A percentile compares a stretch with the other conserved stretches of the same genome.
Evolutionary conservation across 2,113 vertebrate genomes (phyloP).

Genomic region (Rhipidura dahli): DNA sequence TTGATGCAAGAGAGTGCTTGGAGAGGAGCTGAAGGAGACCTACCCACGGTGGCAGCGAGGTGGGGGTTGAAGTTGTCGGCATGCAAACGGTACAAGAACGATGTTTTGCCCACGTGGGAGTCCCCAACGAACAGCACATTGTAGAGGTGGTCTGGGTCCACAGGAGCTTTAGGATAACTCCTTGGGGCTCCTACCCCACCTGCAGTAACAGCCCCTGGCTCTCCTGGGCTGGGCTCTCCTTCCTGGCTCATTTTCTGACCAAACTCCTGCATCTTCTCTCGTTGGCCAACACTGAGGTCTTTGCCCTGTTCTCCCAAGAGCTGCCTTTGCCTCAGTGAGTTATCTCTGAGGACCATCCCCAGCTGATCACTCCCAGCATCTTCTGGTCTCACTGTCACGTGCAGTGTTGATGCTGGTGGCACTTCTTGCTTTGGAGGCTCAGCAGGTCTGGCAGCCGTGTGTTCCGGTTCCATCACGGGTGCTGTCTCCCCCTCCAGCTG

Average conservation of each 20-base stretch:
- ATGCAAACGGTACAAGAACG: slow-evolving; percentile 83
- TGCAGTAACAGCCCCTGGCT: not conserved
- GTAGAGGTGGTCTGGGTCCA: slow-evolving; percentile 71
- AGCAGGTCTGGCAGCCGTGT: not conserved
- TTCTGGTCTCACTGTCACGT: rapidly evolving
- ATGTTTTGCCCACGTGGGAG: slow-evolving; percentile 89
- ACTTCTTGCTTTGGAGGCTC: not conserved
- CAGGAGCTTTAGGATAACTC: not conserved
- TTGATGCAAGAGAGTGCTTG: rapidly evolving
- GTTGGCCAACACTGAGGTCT: not conserved
- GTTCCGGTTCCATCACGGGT: rapidly evolving
- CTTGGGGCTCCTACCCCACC: not conserved
- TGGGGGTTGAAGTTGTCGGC: slow-evolving; percentile 70
- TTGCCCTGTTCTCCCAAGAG: not conserved
- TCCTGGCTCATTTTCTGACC: not conserved
- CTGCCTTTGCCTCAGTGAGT: not conserved
- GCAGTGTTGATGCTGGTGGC: not conserved
- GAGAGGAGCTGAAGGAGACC: slow-evolving; percentile 25
- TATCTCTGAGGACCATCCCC: not conserved
- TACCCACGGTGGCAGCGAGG: slow-evolving; percentile 83
- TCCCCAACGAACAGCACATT: slow-evolving; percentile 88
- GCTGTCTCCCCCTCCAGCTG: not conserved
- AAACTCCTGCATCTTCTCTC: not conserved
- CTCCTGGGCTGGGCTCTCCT: not conserved
- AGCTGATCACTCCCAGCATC: not conserved